Percentiles rank a stretch among this genome's conserved stretches.
Evolutionary conservation across 2,888 invertebrate species (phyloP).

Genomic region (Agrilus mali): DNA sequence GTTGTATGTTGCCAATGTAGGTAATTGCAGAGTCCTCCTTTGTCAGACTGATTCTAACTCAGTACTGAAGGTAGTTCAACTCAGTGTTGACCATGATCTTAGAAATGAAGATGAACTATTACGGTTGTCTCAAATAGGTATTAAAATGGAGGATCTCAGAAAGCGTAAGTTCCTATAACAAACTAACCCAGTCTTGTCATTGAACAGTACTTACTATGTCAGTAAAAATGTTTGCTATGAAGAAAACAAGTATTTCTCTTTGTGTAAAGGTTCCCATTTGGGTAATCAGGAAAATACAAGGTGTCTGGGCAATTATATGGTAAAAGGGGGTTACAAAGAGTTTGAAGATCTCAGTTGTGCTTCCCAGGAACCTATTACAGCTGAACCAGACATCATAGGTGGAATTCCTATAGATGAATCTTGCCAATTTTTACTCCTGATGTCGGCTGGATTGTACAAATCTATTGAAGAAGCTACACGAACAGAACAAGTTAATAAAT

Average conservation of each 20-base stretch:
- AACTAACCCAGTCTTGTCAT: too few species aligned
- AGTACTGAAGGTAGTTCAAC: slow-evolving; percentile 64
- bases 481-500: slow-evolving; percentile 68
- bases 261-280: slow-evolving; percentile 46
- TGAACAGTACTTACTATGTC: too few species aligned
- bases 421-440: slow-evolving; percentile 69
- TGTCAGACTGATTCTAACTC: slow-evolving; percentile 68
- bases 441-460: slow-evolving; percentile 77
- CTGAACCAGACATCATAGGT: slow-evolving; percentile 73
- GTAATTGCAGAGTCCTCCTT: slow-evolving; percentile 56
- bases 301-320: slow-evolving; percentile 76
- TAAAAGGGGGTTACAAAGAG: slow-evolving; percentile 77
- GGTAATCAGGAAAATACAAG: slow-evolving; percentile 75
- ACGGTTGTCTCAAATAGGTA: slow-evolving; percentile 60
- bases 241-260: background rate
- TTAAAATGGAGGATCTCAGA: slow-evolving; percentile 56
- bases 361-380: slow-evolving; percentile 64
- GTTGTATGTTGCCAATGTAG: slow-evolving; percentile 80
- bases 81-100: slow-evolving; percentile 76
- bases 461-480: slow-evolving; percentile 68
- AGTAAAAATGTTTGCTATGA: slow-evolving; percentile 1
- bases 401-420: slow-evolving; percentile 67
- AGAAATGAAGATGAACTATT: slow-evolving; percentile 75
- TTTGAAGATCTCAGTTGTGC: slow-evolving; percentile 62
- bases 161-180: slow-evolving; percentile 37